These are phyloP conservation scores for Falcunculus frontatus DNA, from an alignment of 2,113 vertebrate genomes.

Conservation along the genomic window DNA sequence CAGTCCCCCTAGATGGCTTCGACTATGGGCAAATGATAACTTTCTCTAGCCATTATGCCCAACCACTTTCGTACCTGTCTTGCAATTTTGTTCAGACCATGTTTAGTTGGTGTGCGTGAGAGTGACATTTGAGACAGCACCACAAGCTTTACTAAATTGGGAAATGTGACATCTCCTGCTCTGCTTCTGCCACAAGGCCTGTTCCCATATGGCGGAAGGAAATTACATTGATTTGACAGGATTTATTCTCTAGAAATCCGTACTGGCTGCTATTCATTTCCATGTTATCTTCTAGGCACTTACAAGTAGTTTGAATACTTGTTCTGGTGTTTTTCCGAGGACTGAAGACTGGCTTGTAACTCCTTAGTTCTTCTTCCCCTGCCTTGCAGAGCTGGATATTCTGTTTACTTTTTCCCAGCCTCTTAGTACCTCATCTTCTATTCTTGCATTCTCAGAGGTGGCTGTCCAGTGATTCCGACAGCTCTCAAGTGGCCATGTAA, in stretches of 20 bases:
- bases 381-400: neutral
- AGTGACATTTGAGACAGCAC: neutral
- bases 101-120: neutral
- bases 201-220: neutral
- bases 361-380: neutral
- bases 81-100: neutral
- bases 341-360: neutral
- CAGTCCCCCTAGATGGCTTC: neutral
- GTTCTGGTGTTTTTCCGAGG: neutral
- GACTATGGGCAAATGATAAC: neutral
- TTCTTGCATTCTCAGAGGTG: neutral
- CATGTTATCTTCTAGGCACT: neutral
- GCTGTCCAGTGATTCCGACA: neutral
- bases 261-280: neutral
- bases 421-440: neutral
- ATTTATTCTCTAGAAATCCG: slow-evolving; percentile 27
- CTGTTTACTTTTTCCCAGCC: neutral
- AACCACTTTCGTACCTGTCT: neutral
- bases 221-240: slow-evolving; percentile 21
- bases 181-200: neutral
- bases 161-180: neutral
- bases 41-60: neutral
- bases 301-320: slow-evolving; percentile 10
- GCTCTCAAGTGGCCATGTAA: neutral
- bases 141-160: neutral